Conservation (phyloP, 1,140 invertebrate genomes). For the Protaetia brevitarsis region DNA sequence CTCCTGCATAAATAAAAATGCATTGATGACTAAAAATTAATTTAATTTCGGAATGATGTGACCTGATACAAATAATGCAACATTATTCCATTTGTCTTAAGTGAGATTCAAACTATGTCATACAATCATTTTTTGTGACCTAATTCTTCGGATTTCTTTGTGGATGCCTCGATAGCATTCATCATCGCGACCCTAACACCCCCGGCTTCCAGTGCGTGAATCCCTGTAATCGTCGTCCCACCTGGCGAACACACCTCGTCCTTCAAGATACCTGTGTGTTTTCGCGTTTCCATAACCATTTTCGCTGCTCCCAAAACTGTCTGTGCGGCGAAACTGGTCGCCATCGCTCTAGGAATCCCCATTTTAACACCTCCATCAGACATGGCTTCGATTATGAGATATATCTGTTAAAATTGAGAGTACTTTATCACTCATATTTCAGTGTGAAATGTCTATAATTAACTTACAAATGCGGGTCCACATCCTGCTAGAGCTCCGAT, state of each 20-base stretch:
- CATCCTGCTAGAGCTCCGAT: conserved; percentile 80
- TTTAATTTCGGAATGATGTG: too few species aligned
- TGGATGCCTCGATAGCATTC: conserved; percentile 68
- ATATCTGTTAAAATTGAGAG: conserved; percentile 66
- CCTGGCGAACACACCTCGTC: conserved; percentile 94
- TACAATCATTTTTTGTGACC: conserved; percentile 46
- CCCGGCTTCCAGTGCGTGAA: conserved; percentile 82
- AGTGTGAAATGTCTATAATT: background rate
- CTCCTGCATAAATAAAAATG: too few species aligned
- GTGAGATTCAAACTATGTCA: too few species aligned
- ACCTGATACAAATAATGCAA: too few species aligned
- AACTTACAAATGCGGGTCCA: conserved; percentile 89
- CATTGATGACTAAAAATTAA: too few species aligned
- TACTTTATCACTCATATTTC: background rate
- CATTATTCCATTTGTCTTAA: too few species aligned
- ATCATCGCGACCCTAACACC: conserved; percentile 73
- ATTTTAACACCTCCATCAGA: conserved; percentile 90
- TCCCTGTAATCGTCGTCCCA: conserved; percentile 87
- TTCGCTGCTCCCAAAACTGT: conserved; percentile 82
- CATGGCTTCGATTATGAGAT: conserved; percentile 84
- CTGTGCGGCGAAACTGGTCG: conserved; percentile 82
- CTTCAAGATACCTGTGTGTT: conserved; percentile 81
- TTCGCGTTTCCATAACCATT: conserved; percentile 80
- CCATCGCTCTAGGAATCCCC: conserved; percentile 82
- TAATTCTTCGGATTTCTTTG: conserved; percentile 57